Percentiles rank a stretch among this genome's conserved stretches.
Conservation (phyloP, 2,113 vertebrate genomes). For the Uropsilus gracilis region DNA sequence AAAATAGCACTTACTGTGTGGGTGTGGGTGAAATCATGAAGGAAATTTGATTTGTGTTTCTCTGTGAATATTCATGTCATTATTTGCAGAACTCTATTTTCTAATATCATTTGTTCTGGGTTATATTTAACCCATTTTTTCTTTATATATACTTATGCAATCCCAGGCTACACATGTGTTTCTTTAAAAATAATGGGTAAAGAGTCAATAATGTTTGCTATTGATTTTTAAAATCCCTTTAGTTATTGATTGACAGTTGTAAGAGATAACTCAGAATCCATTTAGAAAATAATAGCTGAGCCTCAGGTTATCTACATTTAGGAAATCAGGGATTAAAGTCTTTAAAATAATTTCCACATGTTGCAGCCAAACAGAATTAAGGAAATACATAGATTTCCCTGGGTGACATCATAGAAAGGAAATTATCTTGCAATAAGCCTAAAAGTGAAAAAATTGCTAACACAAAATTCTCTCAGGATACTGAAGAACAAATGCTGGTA, state of each 20-base stretch:
- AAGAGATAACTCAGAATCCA: background rate
- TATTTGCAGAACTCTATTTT: background rate
- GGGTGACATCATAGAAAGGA: background rate
- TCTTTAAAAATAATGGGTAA: background rate
- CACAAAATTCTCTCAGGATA: slow-evolving; percentile 14
- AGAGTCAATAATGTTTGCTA: background rate
- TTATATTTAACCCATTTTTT: background rate
- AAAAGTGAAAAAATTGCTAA: slow-evolving; percentile 40
- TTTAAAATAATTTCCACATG: slow-evolving; percentile 11
- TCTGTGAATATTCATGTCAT: background rate
- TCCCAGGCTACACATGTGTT: background rate
- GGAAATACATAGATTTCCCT: slow-evolving; percentile 25
- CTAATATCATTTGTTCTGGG: background rate
- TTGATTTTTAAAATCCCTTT: background rate
- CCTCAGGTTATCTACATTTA: background rate
- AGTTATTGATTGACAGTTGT: background rate
- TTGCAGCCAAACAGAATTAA: background rate
- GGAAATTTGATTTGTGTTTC: background rate
- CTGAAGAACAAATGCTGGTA: background rate
- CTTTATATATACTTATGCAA: background rate
- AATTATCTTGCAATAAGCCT: slow-evolving; percentile 1
- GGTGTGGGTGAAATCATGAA: background rate
- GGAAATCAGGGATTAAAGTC: background rate
- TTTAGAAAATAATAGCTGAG: background rate
- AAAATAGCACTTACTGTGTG: background rate